Evolutionary conservation across 2,888 invertebrate genomes (phyloP).

Genomic region (Dorcus hopei): DNA sequence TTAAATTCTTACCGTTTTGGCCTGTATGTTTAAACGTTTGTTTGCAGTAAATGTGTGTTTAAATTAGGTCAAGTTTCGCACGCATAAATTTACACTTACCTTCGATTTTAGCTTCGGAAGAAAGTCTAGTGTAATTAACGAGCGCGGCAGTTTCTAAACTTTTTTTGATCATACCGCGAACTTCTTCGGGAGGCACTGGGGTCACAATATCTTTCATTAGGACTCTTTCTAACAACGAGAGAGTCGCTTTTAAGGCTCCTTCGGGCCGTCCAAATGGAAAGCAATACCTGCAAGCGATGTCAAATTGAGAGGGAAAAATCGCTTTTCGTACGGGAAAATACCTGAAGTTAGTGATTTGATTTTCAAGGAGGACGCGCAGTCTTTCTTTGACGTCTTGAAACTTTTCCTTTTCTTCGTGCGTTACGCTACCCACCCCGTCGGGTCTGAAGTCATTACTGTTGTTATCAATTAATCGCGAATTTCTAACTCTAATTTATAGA

Average conservation of each 20-base stretch:
- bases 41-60: too few relatives aligned
- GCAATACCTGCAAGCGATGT: slow-evolving; percentile 66
- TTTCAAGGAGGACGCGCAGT: slow-evolving; percentile 85
- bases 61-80: not conserved
- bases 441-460: slow-evolving; percentile 67
- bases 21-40: too few relatives aligned
- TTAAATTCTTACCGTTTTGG: too few relatives aligned
- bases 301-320: not conserved
- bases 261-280: slow-evolving; percentile 99
- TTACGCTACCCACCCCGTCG: slow-evolving; percentile 98
- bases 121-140: slow-evolving; percentile 93
- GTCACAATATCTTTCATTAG: slow-evolving; percentile 99
- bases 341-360: slow-evolving; percentile 99
- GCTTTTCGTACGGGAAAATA: slow-evolving; percentile 39
- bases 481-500: slow-evolving; percentile 35
- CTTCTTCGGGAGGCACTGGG: slow-evolving; percentile 94
- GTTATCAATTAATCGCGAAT: slow-evolving; percentile 48
- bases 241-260: slow-evolving; percentile 93
- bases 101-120: slow-evolving; percentile 96
- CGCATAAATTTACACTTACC: slow-evolving; percentile 56
- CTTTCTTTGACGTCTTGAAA: slow-evolving; percentile 97
- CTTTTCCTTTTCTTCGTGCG: slow-evolving; percentile 95
- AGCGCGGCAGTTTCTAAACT: slow-evolving; percentile 97
- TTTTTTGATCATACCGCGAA: slow-evolving; percentile 92
- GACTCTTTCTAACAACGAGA: slow-evolving; percentile 93